Evolutionary conservation across 1,140 invertebrate genomes (phyloP).

Genomic region (Diprion similis): DNA sequence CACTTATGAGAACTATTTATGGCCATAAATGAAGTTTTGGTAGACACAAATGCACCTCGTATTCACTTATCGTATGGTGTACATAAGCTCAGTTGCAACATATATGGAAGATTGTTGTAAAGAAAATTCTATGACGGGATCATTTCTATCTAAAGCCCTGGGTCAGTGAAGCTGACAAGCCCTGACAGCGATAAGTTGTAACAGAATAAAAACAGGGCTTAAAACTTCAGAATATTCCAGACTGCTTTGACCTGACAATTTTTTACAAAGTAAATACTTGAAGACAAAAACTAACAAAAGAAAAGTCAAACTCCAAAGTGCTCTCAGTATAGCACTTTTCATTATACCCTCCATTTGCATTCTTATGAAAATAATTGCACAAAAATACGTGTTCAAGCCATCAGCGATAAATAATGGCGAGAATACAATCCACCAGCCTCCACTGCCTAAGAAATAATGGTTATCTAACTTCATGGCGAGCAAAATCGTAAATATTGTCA

Average conservation of each 20-base stretch:
- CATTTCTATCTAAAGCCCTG: conserved; percentile 16
- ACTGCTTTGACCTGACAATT: conserved; percentile 78
- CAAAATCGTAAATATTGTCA: conserved; percentile 84
- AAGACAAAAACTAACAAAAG: conserved; percentile 88
- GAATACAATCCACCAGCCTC: conserved; percentile 86
- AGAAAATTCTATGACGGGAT: conserved; percentile 21
- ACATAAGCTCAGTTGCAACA: conserved; percentile 30
- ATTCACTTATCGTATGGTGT: conserved; percentile 20
- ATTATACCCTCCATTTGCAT: conserved; percentile 85
- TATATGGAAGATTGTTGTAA: conserved; percentile 25
- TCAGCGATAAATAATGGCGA: conserved; percentile 90
- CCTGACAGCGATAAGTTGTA: conserved; percentile 88
- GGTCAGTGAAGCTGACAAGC: conserved; percentile 85
- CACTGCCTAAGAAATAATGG: conserved; percentile 61
- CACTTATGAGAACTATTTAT: no score
- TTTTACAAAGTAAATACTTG: conserved; percentile 91
- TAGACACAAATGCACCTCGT: not conserved
- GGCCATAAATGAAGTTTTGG: no score
- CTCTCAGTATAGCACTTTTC: conserved; percentile 76
- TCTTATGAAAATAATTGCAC: conserved; percentile 91
- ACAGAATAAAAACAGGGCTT: conserved; percentile 88
- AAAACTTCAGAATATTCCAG: conserved; percentile 92
- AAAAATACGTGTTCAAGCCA: conserved; percentile 92
- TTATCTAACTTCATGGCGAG: conserved; percentile 78
- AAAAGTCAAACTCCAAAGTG: conserved; percentile 86